Evolutionary conservation across 2,113 vertebrate species (phyloP).

Genomic region (Apteryx owenii): DNA sequence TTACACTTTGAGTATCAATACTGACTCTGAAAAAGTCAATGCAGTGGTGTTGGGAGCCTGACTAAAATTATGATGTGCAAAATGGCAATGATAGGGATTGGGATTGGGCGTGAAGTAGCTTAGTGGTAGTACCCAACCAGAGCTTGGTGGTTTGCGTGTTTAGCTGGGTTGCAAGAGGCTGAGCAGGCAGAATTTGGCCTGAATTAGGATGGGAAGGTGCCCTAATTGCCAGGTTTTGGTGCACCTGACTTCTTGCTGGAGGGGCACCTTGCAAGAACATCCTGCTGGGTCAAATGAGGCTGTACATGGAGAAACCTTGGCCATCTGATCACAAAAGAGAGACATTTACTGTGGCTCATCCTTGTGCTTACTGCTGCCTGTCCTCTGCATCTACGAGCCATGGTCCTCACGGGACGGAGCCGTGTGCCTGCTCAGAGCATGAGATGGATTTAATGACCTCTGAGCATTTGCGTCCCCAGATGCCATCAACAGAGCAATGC

Average conservation of each 20-base stretch:
- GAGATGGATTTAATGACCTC: neutral
- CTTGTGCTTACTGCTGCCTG: neutral
- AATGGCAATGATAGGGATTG: fast-evolving
- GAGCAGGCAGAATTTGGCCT: neutral
- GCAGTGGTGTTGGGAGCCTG: fast-evolving
- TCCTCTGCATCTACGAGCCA: neutral
- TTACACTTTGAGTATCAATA: neutral
- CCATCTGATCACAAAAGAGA: neutral
- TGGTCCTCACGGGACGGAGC: neutral
- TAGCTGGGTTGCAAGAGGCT: neutral
- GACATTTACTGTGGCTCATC: neutral
- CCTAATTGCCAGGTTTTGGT: neutral
- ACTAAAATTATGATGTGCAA: neutral
- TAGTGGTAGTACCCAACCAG: neutral
- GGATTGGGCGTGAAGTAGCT: neutral
- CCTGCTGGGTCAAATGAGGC: neutral
- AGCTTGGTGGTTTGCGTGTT: neutral
- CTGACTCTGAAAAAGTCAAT: neutral
- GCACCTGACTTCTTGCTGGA: neutral
- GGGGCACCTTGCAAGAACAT: neutral
- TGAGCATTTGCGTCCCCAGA: neutral
- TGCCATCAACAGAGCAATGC: neutral
- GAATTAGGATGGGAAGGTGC: neutral
- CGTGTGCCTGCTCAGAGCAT: fast-evolving
- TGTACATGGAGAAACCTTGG: neutral